Evolutionary conservation across 1,140 invertebrate species (phyloP).

Genomic region (Drosophila rhopaloa): DNA sequence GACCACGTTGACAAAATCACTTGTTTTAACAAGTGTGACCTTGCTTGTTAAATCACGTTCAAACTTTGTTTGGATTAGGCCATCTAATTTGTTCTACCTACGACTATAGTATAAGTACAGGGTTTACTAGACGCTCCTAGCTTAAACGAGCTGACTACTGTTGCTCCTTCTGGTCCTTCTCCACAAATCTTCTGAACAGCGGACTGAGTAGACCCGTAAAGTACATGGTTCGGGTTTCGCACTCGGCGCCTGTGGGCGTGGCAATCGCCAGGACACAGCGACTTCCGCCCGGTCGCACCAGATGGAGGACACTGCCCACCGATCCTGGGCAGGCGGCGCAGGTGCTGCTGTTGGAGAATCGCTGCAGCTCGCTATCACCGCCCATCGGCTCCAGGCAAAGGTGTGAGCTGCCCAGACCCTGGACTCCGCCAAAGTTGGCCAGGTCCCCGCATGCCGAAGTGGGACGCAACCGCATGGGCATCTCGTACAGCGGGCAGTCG

Average conservation of each 20-base stretch:
- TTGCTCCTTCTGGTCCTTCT: slow-evolving; percentile 16
- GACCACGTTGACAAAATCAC: background rate
- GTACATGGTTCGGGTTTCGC: slow-evolving; percentile 49
- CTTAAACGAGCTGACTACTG: slow-evolving; percentile 12
- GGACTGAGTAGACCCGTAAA: slow-evolving; percentile 50
- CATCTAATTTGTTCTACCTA: background rate
- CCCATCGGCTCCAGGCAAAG: slow-evolving; percentile 38
- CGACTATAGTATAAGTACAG: background rate
- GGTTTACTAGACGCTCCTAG: background rate
- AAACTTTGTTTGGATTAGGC: background rate
- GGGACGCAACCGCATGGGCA: slow-evolving; percentile 65
- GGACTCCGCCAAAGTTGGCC: slow-evolving; percentile 13
- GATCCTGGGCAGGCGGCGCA: slow-evolving; percentile 50
- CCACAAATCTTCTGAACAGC: slow-evolving; percentile 46
- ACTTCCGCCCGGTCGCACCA: slow-evolving; percentile 46
- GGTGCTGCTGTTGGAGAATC: slow-evolving; percentile 14
- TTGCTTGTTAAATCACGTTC: background rate
- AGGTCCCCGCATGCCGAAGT: slow-evolving; percentile 41
- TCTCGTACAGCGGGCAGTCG: slow-evolving; percentile 63
- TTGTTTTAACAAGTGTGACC: background rate
- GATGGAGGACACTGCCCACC: slow-evolving; percentile 60
- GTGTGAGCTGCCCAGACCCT: slow-evolving; percentile 17
- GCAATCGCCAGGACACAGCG: slow-evolving; percentile 64
- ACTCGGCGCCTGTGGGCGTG: slow-evolving; percentile 59
- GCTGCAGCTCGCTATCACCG: slow-evolving; percentile 2